Conservation (phyloP, 2,797 vertebrate species). For the Steatocranus sp. region DNA sequence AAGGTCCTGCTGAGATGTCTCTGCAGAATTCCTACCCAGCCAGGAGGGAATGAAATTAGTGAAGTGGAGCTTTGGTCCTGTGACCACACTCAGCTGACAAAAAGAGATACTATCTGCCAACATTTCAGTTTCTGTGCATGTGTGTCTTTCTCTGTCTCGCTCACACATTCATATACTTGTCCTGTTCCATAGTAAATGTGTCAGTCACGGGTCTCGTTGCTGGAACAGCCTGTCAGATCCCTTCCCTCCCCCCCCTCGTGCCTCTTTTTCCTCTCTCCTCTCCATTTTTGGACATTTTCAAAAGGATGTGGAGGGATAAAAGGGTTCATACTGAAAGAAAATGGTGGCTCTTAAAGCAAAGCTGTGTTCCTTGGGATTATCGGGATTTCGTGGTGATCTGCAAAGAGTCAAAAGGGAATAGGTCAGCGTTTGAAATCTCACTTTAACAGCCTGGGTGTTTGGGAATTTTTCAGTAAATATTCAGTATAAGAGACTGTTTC, state of each 20-base stretch:
- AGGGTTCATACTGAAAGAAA: slow-evolving; percentile 20
- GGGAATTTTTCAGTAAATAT: not conserved
- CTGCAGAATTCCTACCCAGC: slow-evolving; percentile 18
- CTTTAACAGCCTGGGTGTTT: not conserved
- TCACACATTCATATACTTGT: slow-evolving; percentile 45
- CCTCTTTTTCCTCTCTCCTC: slow-evolving; percentile 10
- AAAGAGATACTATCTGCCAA: slow-evolving; percentile 21
- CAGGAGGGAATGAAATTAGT: slow-evolving; percentile 44
- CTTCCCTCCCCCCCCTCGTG: not conserved
- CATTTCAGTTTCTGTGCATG: not conserved
- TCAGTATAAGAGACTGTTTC: not conserved
- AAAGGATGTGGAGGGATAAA: slow-evolving; percentile 26
- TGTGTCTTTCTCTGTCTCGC: slow-evolving; percentile 5
- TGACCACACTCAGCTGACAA: slow-evolving; percentile 52
- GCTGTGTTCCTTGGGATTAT: slow-evolving; percentile 46
- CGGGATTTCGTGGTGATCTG: slow-evolving; percentile 24
- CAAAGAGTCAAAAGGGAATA: not conserved
- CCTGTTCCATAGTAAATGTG: slow-evolving; percentile 57
- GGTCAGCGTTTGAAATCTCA: slow-evolving; percentile 7
- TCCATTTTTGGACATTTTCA: slow-evolving; percentile 66
- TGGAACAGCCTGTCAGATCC: slow-evolving; percentile 33
- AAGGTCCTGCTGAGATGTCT: slow-evolving; percentile 1
- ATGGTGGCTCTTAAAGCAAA: slow-evolving; percentile 22
- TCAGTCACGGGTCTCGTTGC: slow-evolving; percentile 53
- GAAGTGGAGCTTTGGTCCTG: slow-evolving; percentile 21